These are phyloP conservation scores for Agonum fuliginosum DNA, from an alignment of 2,888 invertebrate genomes.

Conservation along the genomic window DNA sequence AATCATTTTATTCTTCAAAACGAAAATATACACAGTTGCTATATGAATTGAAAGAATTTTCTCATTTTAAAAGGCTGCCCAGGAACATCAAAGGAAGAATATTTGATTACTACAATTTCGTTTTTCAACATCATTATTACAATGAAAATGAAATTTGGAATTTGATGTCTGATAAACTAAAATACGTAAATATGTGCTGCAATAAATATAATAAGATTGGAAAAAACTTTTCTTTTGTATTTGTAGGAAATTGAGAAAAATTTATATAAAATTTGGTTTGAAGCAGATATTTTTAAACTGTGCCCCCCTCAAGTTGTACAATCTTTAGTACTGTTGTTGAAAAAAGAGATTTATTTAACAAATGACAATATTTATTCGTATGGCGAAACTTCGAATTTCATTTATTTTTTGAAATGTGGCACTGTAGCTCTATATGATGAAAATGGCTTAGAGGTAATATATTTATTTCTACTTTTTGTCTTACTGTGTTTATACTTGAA, in stretches of 20 bases:
- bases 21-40: conserved; percentile 39
- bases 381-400: neutral
- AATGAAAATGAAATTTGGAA: conserved; percentile 50
- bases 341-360: conserved; percentile 33
- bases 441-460: conserved; percentile 17
- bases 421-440: conserved; percentile 37
- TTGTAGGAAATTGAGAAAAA: conserved; percentile 1
- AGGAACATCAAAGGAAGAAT: conserved; percentile 15
- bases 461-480: too few species aligned
- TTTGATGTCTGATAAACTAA: conserved; percentile 37
- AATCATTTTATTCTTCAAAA: conserved; percentile 15
- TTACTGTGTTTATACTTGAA: too few species aligned
- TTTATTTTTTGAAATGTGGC: conserved; percentile 49
- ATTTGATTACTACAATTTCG: conserved; percentile 39
- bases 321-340: conserved; percentile 5
- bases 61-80: conserved; percentile 31
- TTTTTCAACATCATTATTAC: conserved; percentile 40
- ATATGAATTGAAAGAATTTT: conserved; percentile 19
- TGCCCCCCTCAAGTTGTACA: conserved; percentile 27
- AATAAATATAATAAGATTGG: too few species aligned
- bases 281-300: conserved; percentile 13
- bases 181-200: conserved; percentile 21
- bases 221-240: too few species aligned
- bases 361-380: conserved; percentile 24
- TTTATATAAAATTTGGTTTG: conserved; percentile 11